A percentile compares a stretch with the other conserved stretches of the same genome.
phyloP scores from a whole-genome alignment of 1,140 invertebrate species.

The Lysiphlebus fabarum region DNA sequence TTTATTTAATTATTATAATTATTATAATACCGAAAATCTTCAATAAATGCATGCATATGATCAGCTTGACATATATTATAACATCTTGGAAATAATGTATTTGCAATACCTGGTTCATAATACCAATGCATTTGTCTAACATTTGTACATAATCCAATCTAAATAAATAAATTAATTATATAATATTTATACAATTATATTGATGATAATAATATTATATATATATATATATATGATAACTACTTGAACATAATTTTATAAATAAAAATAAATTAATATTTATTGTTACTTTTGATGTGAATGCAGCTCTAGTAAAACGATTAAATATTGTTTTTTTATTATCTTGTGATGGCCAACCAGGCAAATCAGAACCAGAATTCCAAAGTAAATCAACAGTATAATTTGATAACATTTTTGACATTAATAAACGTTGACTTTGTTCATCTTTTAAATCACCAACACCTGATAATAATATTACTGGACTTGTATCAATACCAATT shows the following conservation, averaged over 20 bases:
- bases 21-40: conserved; percentile 66
- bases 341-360: conserved; percentile 64
- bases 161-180: background rate
- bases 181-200: background rate
- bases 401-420: conserved; percentile 53
- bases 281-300: conserved; percentile 78
- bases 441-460: conserved; percentile 43
- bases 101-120: conserved; percentile 74
- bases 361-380: conserved; percentile 80
- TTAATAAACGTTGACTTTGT: conserved; percentile 43
- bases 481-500: conserved; percentile 40
- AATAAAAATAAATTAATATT: background rate
- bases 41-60: conserved; percentile 82
- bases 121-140: conserved; percentile 88
- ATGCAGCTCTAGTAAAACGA: conserved; percentile 76
- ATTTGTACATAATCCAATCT: conserved; percentile 73
- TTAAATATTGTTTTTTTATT: conserved; percentile 68
- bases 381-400: conserved; percentile 81
- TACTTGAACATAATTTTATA: background rate
- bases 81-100: conserved; percentile 81
- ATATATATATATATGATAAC: conserved; percentile 8
- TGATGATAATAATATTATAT: conserved; percentile 1
- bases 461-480: conserved; percentile 41
- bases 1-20: background rate
- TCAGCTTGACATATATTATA: conserved; percentile 83